phyloP scores from a whole-genome alignment of 2,113 vertebrate species.

The Parotia lawesii region DNA sequence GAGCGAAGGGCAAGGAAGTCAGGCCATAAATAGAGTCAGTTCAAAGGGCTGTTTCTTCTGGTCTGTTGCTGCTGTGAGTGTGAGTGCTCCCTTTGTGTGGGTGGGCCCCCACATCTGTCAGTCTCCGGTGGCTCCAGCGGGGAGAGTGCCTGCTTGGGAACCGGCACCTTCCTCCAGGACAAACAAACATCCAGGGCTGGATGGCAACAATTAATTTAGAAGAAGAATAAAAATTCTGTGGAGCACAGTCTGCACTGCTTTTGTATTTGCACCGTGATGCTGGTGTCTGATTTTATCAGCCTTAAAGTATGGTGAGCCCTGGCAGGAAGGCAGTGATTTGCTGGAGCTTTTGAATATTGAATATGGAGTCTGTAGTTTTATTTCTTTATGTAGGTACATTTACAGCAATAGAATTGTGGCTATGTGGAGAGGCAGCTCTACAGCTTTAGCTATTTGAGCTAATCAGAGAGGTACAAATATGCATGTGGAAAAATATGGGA shows the following conservation, averaged over 20 bases:
- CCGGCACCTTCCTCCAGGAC: not conserved
- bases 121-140: not conserved
- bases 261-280: not conserved
- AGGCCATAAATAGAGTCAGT: conserved; percentile 40
- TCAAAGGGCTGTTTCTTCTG: conserved; percentile 64
- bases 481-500: not conserved
- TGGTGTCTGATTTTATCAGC: not conserved
- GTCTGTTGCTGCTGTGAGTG: conserved; percentile 9
- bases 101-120: conserved; percentile 54
- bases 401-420: not conserved
- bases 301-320: too few relatives aligned
- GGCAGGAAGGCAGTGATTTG: not conserved
- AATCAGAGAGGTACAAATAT: not conserved
- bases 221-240: not conserved
- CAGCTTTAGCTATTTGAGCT: not conserved
- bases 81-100: conserved; percentile 28
- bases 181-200: not conserved
- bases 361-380: not conserved
- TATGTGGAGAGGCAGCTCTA: not conserved
- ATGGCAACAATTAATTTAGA: not conserved
- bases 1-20: conserved; percentile 35
- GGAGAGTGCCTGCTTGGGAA: not conserved
- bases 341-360: not conserved
- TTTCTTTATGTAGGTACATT: not conserved
- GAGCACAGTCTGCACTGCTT: not conserved